Evolutionary conservation across 2,888 invertebrate species (phyloP), one percentile per base, ranked within the genome.

Genomic region (Caradrina clavipalpis): DNA sequence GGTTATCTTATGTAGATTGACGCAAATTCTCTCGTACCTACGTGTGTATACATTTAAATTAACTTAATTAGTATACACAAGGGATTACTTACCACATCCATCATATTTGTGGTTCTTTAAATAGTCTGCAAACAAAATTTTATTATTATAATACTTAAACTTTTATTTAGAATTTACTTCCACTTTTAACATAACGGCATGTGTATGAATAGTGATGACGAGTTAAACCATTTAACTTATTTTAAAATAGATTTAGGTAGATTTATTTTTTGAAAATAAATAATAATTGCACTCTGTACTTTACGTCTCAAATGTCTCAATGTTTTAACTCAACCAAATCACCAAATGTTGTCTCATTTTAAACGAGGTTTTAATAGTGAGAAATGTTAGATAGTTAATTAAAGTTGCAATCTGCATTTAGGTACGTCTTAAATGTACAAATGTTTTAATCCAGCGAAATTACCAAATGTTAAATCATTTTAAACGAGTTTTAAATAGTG

Each of bases 1-100:
- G 77, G 82, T 81, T 81, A 63, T 77, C 64, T 84, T 85, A 86
- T 85, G 85, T 73, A 68, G 79, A 81, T 80, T 75, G 80, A 86
- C 82, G 87, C 84, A 84, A 86, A 87, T 76, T 65, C 74, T 77
- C 73, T 76, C 69, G 66, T 55, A 56, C 60, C 56, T 80, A 84
- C 88, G 86, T 88, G 87, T 81, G 73, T 65, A 68, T 63, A 84
- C 76, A 78, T 76, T 68, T 62, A 78, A 64, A 81, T 82, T 58
- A 71, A 74, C 51, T 73, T 78, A 78, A 81, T 81, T 78, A 78
- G 68, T 75, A 75, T 76, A 66, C 56, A 73, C 47, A 60, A 63
- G 62, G 49, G 61, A 57, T 69, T 58, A 55, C 58, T 64, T 51
- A 68, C 55, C 22, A 50, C 58, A 69, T 69, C 54, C 56, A 51